Percentiles rank a stretch among this genome's conserved stretches.
Conservation (phyloP, 2,888 invertebrate species). For the Troides oblongomaculatus region DNA sequence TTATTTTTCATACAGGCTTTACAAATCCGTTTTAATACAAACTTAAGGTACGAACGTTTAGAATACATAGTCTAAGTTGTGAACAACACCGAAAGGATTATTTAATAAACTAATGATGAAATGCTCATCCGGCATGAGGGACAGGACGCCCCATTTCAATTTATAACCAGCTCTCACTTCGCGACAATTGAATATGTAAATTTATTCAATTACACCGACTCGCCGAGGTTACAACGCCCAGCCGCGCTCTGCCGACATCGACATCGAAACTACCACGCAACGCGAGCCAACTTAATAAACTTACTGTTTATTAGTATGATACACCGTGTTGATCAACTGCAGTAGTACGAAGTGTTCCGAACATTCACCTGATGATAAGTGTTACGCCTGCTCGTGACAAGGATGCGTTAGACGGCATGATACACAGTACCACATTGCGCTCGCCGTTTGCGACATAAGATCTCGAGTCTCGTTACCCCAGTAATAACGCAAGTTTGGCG, state of each 20-base stretch:
- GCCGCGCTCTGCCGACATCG: not conserved
- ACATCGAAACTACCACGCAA: not conserved
- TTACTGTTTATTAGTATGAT: not conserved
- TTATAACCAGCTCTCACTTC: slow-evolving; percentile 4
- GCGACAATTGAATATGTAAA: slow-evolving; percentile 20
- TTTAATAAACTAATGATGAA: slow-evolving; percentile 4
- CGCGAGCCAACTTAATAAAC: not conserved
- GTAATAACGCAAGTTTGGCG: no score
- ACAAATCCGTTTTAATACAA: no score
- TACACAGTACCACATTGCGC: no score
- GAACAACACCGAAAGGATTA: not conserved
- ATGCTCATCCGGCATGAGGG: not conserved
- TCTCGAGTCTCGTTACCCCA: no score
- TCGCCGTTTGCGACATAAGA: no score
- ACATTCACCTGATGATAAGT: no score
- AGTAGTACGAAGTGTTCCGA: no score
- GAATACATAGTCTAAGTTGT: not conserved
- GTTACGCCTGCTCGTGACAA: no score
- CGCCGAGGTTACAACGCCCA: slow-evolving; percentile 2
- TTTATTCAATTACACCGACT: slow-evolving; percentile 15
- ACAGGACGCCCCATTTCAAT: slow-evolving; percentile 12
- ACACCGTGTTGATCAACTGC: no score
- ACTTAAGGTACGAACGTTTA: not conserved
- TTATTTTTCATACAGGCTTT: no score
- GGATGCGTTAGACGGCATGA: no score